phyloP scores from a whole-genome alignment of 1,140 invertebrate species.

The Achatina immaculata region DNA sequence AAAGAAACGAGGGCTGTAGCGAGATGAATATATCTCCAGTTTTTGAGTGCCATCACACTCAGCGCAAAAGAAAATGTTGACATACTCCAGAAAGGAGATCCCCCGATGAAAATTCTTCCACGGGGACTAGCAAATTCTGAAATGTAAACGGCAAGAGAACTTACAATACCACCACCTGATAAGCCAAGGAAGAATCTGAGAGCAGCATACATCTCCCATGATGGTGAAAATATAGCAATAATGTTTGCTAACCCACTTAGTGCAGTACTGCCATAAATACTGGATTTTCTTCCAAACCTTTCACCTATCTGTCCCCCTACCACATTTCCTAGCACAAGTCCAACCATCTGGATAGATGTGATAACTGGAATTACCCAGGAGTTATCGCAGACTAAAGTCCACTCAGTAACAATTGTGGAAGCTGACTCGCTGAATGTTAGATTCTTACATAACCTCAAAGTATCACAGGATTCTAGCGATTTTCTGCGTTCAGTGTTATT shows the following conservation, averaged over 20 bases:
- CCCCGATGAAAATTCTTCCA: not conserved
- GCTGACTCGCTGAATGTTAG: not conserved
- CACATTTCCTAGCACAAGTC: not conserved
- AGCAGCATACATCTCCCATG: not conserved
- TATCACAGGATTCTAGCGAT: too few relatives aligned
- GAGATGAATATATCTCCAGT: slow-evolving; percentile 4
- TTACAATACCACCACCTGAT: not conserved
- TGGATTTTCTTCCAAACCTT: not conserved
- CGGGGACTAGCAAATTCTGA: not conserved
- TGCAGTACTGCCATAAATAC: not conserved
- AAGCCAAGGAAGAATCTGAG: not conserved
- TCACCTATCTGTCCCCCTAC: not conserved
- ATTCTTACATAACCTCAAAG: not conserved
- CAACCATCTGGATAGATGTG: not conserved
- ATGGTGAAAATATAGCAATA: not conserved
- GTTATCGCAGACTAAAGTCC: not conserved
- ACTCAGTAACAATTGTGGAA: too few relatives aligned
- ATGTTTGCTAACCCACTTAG: not conserved
- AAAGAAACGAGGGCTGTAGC: not conserved
- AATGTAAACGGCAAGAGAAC: not conserved
- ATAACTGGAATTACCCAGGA: not conserved
- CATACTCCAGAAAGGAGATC: not conserved
- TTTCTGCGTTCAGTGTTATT: too few relatives aligned
- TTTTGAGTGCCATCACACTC: not conserved
- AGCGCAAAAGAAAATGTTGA: not conserved